These are phyloP conservation scores for Channa maculata DNA, from an alignment of 2,113 vertebrate genomes.

Conservation along the genomic window DNA sequence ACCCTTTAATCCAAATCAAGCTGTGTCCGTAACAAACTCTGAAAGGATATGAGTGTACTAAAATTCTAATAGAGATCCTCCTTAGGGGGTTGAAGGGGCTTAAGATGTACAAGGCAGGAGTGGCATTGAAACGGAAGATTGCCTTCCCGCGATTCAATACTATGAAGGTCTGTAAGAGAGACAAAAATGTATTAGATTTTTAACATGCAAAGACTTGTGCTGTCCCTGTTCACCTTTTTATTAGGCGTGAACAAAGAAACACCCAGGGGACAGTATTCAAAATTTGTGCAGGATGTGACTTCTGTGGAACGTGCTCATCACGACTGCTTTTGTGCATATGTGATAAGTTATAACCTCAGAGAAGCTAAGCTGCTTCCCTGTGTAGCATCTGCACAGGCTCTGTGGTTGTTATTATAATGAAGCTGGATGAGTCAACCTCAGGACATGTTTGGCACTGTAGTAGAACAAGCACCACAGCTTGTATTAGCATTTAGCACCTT, in stretches of 20 bases:
- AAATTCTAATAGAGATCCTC: conserved; percentile 95
- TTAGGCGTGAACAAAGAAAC: not conserved
- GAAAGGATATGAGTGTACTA: conserved; percentile 99
- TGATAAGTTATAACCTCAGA: conserved; percentile 1
- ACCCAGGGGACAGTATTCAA: not conserved
- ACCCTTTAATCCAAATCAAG: conserved; percentile 50
- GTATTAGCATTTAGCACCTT: conserved; percentile 46
- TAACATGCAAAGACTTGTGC: not conserved
- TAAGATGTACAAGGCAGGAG: conserved; percentile 96
- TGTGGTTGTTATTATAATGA: conserved; percentile 11
- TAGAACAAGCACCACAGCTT: conserved; percentile 27
- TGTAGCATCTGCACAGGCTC: not conserved
- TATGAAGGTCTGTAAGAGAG: conserved; percentile 96
- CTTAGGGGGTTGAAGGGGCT: conserved; percentile 97
- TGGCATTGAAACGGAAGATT: conserved; percentile 99
- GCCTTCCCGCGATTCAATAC: conserved; percentile 98
- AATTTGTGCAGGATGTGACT: too few relatives aligned
- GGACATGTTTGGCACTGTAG: conserved; percentile 22
- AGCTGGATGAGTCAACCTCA: conserved; percentile 16
- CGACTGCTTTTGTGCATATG: not conserved
- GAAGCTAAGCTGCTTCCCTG: not conserved
- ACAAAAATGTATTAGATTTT: conserved; percentile 3
- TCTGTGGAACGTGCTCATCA: not conserved
- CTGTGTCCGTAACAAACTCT: conserved; percentile 37
- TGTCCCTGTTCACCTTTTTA: not conserved